Base-by-base conservation (phyloP, 1,140 invertebrate species). In the Phenacoccus solenopsis region DNA sequence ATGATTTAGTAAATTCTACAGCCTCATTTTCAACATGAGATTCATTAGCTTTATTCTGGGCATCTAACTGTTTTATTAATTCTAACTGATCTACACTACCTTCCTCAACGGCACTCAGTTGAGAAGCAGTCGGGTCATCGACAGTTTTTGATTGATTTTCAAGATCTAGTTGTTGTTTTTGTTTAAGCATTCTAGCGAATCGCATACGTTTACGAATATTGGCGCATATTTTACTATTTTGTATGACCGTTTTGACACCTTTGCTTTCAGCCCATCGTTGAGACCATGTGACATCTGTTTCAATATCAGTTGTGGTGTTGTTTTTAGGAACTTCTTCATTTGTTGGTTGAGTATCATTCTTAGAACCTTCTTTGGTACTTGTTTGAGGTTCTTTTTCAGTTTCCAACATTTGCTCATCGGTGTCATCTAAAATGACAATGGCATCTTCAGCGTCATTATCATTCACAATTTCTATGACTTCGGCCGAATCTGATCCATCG, bases 211-310 rank as follows among this genome's bases (percentile, higher is more conserved):
- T 74, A 35, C 74, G 67, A 20, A 76, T 73, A 69, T 72, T 75
- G n/a, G 74, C 73, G 28, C 73, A 73, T 25, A 76, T 72, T 59
- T 72, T 75, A 61, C 74, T 75, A 1, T 74, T 75, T 13, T 73
- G 72, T 13, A 76, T 72, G 22, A 76, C 72, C 30, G 74, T 72
- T 70, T 76, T 72, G 1, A 75, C 74, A 70, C 74, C 72, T 70
- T 75, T 73, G 38, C 74, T 75, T 64, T 76, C 67, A 7, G 74
- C 70, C 72, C 74, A 76, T 20, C 75, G 67, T 72, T 74, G 67
- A 28, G 69, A 68, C 75, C 75, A 76, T 67, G 28, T 72, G 10
- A 68, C 28, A 25, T 70, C 22, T 22, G 70, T 7, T 28, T 28
- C 38, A 35, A 30, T 35, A 56, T 56, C 30, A 22, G 21, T 32